Evolutionary conservation across 2,888 invertebrate genomes (phyloP).

Genomic region (Epinotia ramella): DNA sequence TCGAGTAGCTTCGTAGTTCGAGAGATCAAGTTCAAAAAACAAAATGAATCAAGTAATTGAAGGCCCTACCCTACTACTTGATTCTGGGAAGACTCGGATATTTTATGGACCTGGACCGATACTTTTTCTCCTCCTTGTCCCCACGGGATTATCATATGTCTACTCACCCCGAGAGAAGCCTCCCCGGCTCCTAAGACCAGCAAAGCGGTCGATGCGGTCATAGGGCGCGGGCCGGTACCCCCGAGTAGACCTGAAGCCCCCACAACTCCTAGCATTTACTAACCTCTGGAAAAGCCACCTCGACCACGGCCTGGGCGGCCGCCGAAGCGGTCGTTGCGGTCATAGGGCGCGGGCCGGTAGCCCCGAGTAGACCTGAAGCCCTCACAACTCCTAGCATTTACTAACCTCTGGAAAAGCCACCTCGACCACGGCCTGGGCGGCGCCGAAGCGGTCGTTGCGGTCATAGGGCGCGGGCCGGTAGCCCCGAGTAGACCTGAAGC

Average conservation of each 20-base stretch:
- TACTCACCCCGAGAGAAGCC: slow-evolving; percentile 57
- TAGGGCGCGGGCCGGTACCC: slow-evolving; percentile 77
- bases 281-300: slow-evolving; percentile 60
- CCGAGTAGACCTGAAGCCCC: slow-evolving; percentile 61
- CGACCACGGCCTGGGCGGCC: slow-evolving; percentile 60
- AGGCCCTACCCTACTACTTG: too few relatives aligned
- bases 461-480: slow-evolving; percentile 79
- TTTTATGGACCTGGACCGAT: too few relatives aligned
- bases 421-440: slow-evolving; percentile 61
- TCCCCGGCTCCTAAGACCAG: slow-evolving; percentile 61
- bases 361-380: slow-evolving; percentile 66
- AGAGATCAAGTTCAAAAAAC: too few relatives aligned
- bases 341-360: slow-evolving; percentile 76
- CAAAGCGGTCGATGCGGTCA: slow-evolving; percentile 75
- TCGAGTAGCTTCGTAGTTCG: too few relatives aligned
- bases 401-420: slow-evolving; percentile 59
- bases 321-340: slow-evolving; percentile 72
- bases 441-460: slow-evolving; percentile 70
- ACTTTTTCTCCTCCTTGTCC: too few relatives aligned
- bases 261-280: slow-evolving; percentile 53
- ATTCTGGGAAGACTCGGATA: too few relatives aligned
- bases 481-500: slow-evolving; percentile 65
- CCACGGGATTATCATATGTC: too few relatives aligned
- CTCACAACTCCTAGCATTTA: slow-evolving; percentile 55
- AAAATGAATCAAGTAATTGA: too few relatives aligned